These are phyloP conservation scores for Acromyrmex charruanus DNA, from an alignment of 1,140 invertebrate species.

Conservation along the genomic window DNA sequence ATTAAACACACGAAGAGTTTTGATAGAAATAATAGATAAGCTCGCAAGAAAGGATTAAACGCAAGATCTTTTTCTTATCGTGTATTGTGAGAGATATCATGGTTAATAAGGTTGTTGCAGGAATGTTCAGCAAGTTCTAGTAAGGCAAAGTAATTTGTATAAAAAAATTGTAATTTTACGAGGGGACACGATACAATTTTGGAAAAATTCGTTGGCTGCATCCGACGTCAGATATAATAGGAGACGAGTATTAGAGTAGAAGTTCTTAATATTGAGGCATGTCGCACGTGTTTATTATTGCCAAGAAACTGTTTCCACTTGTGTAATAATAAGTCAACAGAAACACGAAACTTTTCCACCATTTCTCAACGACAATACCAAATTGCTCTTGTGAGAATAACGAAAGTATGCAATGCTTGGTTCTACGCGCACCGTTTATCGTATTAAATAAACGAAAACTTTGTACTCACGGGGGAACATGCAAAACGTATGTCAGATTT, in stretches of 20 bases:
- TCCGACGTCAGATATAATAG: conserved; percentile 51
- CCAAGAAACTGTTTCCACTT: conserved; percentile 55
- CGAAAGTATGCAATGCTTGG: conserved; percentile 6
- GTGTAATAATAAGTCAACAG: conserved; percentile 32
- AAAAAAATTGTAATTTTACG: conserved; percentile 68
- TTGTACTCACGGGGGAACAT: background rate
- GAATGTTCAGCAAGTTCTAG: background rate
- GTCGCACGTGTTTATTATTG: conserved; percentile 76
- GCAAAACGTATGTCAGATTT: conserved; percentile 56
- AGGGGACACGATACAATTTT: background rate
- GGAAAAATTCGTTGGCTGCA: conserved; percentile 56
- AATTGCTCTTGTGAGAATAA: background rate
- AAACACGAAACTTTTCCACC: conserved; percentile 67
- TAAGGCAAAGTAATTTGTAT: conserved; percentile 42
- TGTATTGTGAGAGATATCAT: background rate
- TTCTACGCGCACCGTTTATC: background rate
- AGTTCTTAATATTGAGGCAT: conserved; percentile 68
- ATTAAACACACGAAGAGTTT: conserved; percentile 1
- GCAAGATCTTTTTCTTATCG: background rate
- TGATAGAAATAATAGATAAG: background rate
- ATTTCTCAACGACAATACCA: conserved; percentile 61
- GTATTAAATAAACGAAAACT: conserved; percentile 26
- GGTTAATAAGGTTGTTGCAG: conserved; percentile 17
- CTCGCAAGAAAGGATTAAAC: background rate
- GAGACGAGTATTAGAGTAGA: conserved; percentile 60